Percentiles rank a stretch among this genome's conserved stretches.
These are phyloP conservation scores for Rhinoptilus africanus DNA, from an alignment of 2,113 vertebrate genomes.

Conservation along the genomic window DNA sequence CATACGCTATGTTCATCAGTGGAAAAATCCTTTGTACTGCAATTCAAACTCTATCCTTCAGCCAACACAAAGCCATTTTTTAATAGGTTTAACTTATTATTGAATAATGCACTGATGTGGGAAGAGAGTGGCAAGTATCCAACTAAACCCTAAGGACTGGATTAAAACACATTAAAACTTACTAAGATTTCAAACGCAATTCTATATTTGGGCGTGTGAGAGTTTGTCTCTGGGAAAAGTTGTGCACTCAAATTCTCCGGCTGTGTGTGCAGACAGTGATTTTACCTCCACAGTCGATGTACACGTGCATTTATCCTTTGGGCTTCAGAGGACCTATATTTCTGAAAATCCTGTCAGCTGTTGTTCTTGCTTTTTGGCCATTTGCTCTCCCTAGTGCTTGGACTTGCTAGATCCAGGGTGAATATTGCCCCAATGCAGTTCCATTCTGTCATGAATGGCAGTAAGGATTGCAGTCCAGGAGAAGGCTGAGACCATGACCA, in stretches of 20 bases:
- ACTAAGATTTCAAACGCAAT: not conserved
- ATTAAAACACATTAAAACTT: not conserved
- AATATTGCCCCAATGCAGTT: not conserved
- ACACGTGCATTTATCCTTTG: not conserved
- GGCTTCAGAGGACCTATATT: not conserved
- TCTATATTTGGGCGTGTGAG: not conserved
- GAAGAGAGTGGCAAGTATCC: not conserved
- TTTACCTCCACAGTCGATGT: not conserved
- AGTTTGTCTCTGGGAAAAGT: not conserved
- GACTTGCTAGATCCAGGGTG: not conserved
- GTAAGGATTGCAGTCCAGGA: not conserved
- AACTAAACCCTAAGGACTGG: not conserved
- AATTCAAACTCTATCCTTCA: not conserved
- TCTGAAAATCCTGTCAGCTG: not conserved
- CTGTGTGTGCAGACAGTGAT: not conserved
- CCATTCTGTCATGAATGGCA: not conserved
- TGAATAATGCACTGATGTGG: not conserved
- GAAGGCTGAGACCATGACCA: not conserved
- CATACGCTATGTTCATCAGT: not conserved
- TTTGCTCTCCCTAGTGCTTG: not conserved
- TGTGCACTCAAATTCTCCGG: accelerated
- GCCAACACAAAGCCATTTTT: not conserved
- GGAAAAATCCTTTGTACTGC: slow-evolving; percentile 26
- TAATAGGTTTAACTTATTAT: slow-evolving; percentile 7
- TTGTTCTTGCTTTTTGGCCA: not conserved